A percentile compares a stretch with the other conserved stretches of the same genome.
phyloP scores from a whole-genome alignment of 1,140 invertebrate genomes.

The Pissodes strobi region DNA sequence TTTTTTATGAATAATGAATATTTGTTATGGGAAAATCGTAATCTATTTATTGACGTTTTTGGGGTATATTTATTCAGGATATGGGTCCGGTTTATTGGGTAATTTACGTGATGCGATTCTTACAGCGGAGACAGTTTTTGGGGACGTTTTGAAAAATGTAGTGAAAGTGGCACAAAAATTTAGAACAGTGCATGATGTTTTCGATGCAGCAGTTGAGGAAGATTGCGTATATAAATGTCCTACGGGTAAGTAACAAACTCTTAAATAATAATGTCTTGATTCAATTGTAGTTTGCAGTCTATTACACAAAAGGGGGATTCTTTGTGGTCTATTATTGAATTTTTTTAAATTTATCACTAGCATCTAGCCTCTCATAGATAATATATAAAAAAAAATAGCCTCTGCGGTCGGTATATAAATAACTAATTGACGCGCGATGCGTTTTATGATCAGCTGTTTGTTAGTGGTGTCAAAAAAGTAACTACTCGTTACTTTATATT shows the following conservation, averaged over 20 bases:
- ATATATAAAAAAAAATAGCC: no score
- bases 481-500: no score
- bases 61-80: constrained; percentile 78
- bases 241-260: constrained; percentile 64
- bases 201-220: constrained; percentile 83
- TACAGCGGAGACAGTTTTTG: constrained; percentile 74
- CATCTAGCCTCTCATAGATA: no score
- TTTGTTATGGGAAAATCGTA: constrained; percentile 74
- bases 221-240: constrained; percentile 78
- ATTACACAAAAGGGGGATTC: no score
- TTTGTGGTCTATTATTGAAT: no score
- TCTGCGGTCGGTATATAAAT: no score
- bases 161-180: constrained; percentile 78
- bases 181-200: constrained; percentile 76
- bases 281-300: no score
- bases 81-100: constrained; percentile 72
- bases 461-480: no score
- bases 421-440: no score
- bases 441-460: no score
- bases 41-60: constrained; percentile 76
- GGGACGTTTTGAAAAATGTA: constrained; percentile 74
- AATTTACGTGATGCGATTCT: constrained; percentile 79
- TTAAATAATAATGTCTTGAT: no score
- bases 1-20: constrained; percentile 60
- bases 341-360: no score